Evolutionary conservation across 2,888 invertebrate species (phyloP).

Genomic region (Cerastoderma edule): DNA sequence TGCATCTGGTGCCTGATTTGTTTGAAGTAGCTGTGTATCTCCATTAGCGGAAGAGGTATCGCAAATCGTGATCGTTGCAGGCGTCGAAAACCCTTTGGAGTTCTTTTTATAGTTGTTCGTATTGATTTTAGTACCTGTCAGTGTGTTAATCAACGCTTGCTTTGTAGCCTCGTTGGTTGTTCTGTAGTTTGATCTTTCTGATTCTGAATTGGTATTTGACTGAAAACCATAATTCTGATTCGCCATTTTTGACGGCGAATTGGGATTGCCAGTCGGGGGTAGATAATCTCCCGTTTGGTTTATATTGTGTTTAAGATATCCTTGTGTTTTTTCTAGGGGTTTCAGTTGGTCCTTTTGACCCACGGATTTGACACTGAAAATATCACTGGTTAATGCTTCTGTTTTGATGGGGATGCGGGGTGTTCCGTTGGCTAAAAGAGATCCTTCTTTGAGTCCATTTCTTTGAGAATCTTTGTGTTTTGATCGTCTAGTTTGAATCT

Average conservation of each 20-base stretch:
- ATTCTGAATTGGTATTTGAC: conserved; percentile 45
- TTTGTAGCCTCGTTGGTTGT: conserved; percentile 61
- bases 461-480: conserved; percentile 46
- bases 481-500: conserved; percentile 37
- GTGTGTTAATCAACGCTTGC: conserved; percentile 62
- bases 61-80: conserved; percentile 66
- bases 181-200: conserved; percentile 64
- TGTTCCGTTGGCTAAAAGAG: conserved; percentile 32
- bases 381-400: conserved; percentile 62
- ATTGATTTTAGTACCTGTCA: conserved; percentile 64
- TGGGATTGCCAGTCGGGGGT: conserved; percentile 5
- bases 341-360: conserved; percentile 57
- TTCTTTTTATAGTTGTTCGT: conserved; percentile 50
- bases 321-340: conserved; percentile 60
- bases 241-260: background rate
- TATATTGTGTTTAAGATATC: conserved; percentile 19
- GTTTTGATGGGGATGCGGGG: conserved; percentile 53
- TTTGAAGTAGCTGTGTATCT: conserved; percentile 17
- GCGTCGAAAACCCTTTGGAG: conserved; percentile 58
- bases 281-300: conserved; percentile 24
- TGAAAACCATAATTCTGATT: conserved; percentile 30
- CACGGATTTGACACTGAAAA: conserved; percentile 65
- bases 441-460: conserved; percentile 36
- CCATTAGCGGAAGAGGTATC: conserved; percentile 46
- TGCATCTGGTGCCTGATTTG: conserved; percentile 24